A percentile compares a stretch with the other conserved stretches of the same genome.
phyloP scores from a whole-genome alignment of 2,888 invertebrate genomes.

The Brenthis hecate region DNA sequence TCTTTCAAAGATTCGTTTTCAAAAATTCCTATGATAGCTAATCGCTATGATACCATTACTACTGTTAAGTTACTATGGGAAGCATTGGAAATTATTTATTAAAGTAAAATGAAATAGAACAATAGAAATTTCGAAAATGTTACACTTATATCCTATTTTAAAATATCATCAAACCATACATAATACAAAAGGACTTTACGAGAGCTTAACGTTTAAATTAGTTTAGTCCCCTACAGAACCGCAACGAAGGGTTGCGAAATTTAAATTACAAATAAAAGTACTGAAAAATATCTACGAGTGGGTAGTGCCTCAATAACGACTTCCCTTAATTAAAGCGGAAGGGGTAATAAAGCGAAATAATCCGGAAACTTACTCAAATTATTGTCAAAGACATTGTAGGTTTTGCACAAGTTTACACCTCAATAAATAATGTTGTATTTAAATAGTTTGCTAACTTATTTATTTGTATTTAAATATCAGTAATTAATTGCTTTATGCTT shows the following conservation, averaged over 20 bases:
- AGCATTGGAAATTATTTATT: neutral
- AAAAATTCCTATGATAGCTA: no score
- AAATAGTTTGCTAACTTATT: neutral
- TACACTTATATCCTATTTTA: slow-evolving; percentile 62
- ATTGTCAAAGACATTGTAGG: slow-evolving; percentile 47
- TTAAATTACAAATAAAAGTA: slow-evolving; percentile 83
- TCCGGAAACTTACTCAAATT: slow-evolving; percentile 66
- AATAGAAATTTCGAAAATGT: slow-evolving; percentile 16
- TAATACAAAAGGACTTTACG: slow-evolving; percentile 76
- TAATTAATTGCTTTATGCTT: no score
- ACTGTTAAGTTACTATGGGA: no score
- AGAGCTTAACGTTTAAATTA: slow-evolving; percentile 81
- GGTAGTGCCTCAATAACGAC: slow-evolving; percentile 79
- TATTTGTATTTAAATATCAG: no score
- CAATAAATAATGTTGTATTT: slow-evolving; percentile 17
- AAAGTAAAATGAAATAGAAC: neutral
- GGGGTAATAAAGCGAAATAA: slow-evolving; percentile 78
- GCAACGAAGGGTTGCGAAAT: slow-evolving; percentile 78
- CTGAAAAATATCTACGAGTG: slow-evolving; percentile 80
- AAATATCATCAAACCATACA: slow-evolving; percentile 71
- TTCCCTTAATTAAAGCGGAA: slow-evolving; percentile 80
- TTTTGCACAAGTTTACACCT: slow-evolving; percentile 27
- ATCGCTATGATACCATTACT: no score
- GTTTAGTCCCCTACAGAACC: slow-evolving; percentile 79
- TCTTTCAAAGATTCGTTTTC: no score